phyloP scores from a whole-genome alignment of 2,797 vertebrate genomes.

The Macropodus opercularis region DNA sequence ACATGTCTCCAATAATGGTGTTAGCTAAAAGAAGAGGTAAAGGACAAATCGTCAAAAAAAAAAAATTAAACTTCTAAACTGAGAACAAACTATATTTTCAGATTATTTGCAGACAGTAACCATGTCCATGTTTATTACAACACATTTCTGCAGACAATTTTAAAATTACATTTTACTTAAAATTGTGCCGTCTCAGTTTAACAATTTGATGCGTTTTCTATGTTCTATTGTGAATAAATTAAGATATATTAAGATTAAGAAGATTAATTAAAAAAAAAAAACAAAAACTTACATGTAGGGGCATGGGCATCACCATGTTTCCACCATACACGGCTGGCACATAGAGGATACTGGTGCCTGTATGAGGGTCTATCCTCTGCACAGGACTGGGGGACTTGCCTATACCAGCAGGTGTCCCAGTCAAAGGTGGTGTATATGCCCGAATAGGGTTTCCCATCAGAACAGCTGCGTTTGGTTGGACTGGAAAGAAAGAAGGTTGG shows the following conservation, averaged over 20 bases:
- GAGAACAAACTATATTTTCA: no score
- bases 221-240: no score
- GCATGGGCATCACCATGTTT: conserved; percentile 99
- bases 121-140: no score
- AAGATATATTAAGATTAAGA: no score
- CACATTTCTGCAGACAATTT: no score
- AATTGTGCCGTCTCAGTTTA: no score
- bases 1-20: not conserved
- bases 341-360: conserved; percentile 96
- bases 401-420: conserved; percentile 85
- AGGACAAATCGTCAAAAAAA: no score
- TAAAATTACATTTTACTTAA: no score
- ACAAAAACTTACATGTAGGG: conserved; percentile 89
- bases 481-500: conserved; percentile 75
- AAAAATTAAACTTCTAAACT: no score
- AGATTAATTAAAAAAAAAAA: no score
- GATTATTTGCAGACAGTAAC: no score
- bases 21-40: not conserved
- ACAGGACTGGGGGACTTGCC: conserved; percentile 99
- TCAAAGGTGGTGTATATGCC: conserved; percentile 93
- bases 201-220: no score
- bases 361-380: conserved; percentile 97
- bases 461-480: conserved; percentile 93
- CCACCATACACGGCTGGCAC: conserved; percentile 98
- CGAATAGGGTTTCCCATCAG: conserved; percentile 97